Evolutionary conservation across 2,113 vertebrate genomes (phyloP).

Genomic region (Etheostoma cragini): DNA sequence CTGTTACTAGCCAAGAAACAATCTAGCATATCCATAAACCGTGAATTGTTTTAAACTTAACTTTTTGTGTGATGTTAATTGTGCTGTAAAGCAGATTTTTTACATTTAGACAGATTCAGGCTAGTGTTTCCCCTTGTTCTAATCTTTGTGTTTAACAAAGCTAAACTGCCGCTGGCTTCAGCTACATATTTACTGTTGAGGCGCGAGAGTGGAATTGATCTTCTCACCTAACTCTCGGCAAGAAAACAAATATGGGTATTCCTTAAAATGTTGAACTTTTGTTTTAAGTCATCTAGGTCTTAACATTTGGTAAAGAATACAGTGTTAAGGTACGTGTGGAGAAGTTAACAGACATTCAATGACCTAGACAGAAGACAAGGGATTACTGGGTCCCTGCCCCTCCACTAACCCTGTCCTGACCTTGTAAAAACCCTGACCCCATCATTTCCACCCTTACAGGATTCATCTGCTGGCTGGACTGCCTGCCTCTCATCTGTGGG

Average conservation of each 20-base stretch:
- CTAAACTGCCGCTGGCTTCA: not conserved
- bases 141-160: slow-evolving; percentile 4
- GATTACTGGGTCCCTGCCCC: slow-evolving; percentile 60
- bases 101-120: not conserved
- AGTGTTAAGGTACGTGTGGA: not conserved
- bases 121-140: not conserved
- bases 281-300: slow-evolving; percentile 1
- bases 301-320: not conserved
- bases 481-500: slow-evolving; percentile 72
- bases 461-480: slow-evolving; percentile 79
- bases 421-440: slow-evolving; percentile 76
- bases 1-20: not conserved
- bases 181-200: not conserved
- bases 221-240: not conserved
- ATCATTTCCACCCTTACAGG: slow-evolving; percentile 81
- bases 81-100: not conserved
- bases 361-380: slow-evolving; percentile 26
- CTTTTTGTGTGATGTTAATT: not conserved
- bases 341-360: slow-evolving; percentile 40
- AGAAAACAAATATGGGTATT: not conserved
- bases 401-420: slow-evolving; percentile 69
- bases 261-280: not conserved
- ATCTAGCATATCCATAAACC: not conserved
- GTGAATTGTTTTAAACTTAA: not conserved
- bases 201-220: not conserved